Evolutionary conservation across 2,113 vertebrate species (phyloP), one percentile per base, ranked within the genome.

Genomic region (Clarias macrocephalus): DNA sequence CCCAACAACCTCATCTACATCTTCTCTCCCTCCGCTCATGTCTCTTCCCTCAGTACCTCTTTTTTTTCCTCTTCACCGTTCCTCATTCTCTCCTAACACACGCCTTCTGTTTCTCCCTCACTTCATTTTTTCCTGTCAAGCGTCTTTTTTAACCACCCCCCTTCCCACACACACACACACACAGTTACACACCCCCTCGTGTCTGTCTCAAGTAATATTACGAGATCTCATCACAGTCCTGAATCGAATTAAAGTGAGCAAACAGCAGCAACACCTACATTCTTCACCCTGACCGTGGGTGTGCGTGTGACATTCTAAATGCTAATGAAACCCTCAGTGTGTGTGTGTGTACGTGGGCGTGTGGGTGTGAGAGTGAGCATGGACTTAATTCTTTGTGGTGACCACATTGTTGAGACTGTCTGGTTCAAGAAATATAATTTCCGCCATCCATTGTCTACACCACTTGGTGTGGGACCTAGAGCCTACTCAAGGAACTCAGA

Each of bases 171-270:
- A 60, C 37, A 85, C 79, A 30, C 76, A 90, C 83, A 48, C 52
- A 77, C 86, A 68, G 54, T 62, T 60, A 88, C 85, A 5, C 33
- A 28, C 75, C 82, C 57, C 23, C 82, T 59, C 60, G 30, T 65
- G 48, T 82, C 86, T 90, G 16, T 89, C 63, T 92, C 72, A 89
- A 59, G 60, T 70, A 76, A 57, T 79, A 85, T 83, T 87, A 82
- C 70, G 57, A 73, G 84, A 85, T 83, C 83, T 85, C 85, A 88
- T 80, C 62, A 68, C 86, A 79, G 77, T 76, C 84, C 79, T 33
- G 73, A 82, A 89, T 89, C 89, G 83, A 90, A 90, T 90, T 90
- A 89, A 90, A 83, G 68, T 80, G 52, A 87, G 87, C 83, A 88
- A 87, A 89, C 85, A 87, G 82, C 76, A 76, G 75, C 72, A 75